Evolutionary conservation across 2,888 invertebrate species (phyloP).

Genomic region (Cephus sareptanus): DNA sequence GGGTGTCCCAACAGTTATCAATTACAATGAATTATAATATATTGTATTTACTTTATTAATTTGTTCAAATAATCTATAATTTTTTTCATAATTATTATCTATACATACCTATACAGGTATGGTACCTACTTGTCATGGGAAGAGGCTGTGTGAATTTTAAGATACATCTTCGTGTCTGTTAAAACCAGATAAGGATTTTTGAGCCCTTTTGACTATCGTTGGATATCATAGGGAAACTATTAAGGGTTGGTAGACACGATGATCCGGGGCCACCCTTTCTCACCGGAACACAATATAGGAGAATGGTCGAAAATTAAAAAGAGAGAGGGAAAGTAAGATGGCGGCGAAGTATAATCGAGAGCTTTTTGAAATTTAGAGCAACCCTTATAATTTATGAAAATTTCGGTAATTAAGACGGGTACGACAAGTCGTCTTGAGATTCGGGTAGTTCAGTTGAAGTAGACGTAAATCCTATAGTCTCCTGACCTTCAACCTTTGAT

Average conservation of each 20-base stretch:
- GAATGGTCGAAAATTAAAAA: not conserved
- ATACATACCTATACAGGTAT: too few relatives aligned
- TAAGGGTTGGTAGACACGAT: not conserved
- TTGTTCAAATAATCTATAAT: not conserved
- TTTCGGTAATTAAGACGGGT: not conserved
- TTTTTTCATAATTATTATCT: not conserved
- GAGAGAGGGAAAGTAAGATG: not conserved
- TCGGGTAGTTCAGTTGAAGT: not conserved
- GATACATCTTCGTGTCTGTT: not conserved
- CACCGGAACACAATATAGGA: not conserved
- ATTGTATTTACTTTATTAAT: not conserved
- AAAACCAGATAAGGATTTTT: not conserved
- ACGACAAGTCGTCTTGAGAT: not conserved
- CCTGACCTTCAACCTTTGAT: not conserved
- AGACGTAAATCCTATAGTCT: not conserved
- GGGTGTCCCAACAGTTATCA: not conserved
- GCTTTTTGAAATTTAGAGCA: not conserved
- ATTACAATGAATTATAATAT: not conserved
- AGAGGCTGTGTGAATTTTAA: not conserved
- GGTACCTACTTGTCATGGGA: too few relatives aligned
- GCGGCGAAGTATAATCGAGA: not conserved
- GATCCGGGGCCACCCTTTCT: not conserved
- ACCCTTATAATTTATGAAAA: not conserved
- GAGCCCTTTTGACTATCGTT: too few relatives aligned
- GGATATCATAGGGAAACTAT: too few relatives aligned